Percentiles rank a stretch among this genome's conserved stretches.
Evolutionary conservation across 1,140 invertebrate genomes (phyloP).

Genomic region (Aphaenogaster ashmeadi): DNA sequence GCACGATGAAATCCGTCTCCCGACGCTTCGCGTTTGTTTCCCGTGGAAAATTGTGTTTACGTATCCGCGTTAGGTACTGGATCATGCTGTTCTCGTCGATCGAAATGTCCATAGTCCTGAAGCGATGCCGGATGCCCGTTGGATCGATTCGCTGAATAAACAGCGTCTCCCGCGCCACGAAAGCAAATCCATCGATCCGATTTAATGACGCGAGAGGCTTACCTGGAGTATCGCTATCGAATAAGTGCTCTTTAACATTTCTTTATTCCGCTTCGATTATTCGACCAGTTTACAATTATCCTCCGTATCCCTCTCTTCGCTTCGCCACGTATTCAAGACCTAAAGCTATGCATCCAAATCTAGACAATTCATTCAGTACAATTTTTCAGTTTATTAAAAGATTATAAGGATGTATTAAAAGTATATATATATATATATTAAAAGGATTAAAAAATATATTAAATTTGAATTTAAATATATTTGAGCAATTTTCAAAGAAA

Average conservation of each 20-base stretch:
- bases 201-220: conserved; percentile 58
- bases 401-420: background rate
- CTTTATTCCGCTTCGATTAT: conserved; percentile 43
- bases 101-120: conserved; percentile 48
- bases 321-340: background rate
- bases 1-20: background rate
- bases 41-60: conserved; percentile 57
- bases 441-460: background rate
- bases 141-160: conserved; percentile 57
- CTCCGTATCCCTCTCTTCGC: background rate
- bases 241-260: conserved; percentile 60
- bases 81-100: conserved; percentile 45
- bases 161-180: conserved; percentile 16
- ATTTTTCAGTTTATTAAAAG: background rate
- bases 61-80: conserved; percentile 36
- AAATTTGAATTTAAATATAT: background rate
- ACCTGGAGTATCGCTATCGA: conserved; percentile 13
- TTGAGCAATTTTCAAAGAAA: background rate
- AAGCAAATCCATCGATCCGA: conserved; percentile 54
- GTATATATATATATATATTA: too few relatives aligned
- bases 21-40: conserved; percentile 25
- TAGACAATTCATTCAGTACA: background rate
- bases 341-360: background rate
- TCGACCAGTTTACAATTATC: conserved; percentile 6
- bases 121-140: background rate